These are phyloP conservation scores for Agriopis marginaria DNA, from an alignment of 2,888 invertebrate species.

Conservation along the genomic window DNA sequence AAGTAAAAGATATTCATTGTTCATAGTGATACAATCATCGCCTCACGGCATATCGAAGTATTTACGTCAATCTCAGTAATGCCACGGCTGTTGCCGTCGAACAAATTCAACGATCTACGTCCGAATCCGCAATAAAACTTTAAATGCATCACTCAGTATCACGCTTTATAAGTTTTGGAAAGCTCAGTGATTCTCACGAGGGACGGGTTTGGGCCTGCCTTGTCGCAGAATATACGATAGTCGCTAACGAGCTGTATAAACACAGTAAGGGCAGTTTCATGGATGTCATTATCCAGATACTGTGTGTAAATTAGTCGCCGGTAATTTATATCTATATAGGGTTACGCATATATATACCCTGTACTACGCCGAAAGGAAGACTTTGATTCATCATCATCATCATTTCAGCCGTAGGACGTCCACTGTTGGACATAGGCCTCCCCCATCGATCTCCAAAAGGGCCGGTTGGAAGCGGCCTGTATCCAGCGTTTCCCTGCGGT, in stretches of 20 bases:
- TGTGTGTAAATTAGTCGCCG: not conserved
- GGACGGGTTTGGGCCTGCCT: constrained; percentile 14
- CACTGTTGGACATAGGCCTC: too few relatives aligned
- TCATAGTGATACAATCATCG: not conserved
- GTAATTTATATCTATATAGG: too few relatives aligned
- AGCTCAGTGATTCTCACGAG: constrained; percentile 31
- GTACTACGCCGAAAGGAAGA: too few relatives aligned
- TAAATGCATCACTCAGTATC: constrained; percentile 19
- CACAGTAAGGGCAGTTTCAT: constrained; percentile 12
- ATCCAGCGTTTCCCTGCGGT: too few relatives aligned
- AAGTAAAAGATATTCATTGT: not conserved
- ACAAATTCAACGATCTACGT: not conserved
- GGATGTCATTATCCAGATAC: not conserved
- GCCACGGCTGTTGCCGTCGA: not conserved
- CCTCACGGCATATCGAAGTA: not conserved
- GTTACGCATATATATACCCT: too few relatives aligned
- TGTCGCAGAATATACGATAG: not conserved
- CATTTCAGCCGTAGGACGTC: too few relatives aligned
- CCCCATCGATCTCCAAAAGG: too few relatives aligned
- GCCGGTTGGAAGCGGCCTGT: too few relatives aligned
- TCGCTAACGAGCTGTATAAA: not conserved
- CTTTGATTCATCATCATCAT: too few relatives aligned
- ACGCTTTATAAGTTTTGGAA: constrained; percentile 36
- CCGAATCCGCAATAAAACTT: constrained; percentile 20
- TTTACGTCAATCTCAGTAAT: not conserved